These are phyloP conservation scores for Actinopyga echinites DNA, from an alignment of 53 echinoderm and acorn worm species.

Conservation along the genomic window DNA sequence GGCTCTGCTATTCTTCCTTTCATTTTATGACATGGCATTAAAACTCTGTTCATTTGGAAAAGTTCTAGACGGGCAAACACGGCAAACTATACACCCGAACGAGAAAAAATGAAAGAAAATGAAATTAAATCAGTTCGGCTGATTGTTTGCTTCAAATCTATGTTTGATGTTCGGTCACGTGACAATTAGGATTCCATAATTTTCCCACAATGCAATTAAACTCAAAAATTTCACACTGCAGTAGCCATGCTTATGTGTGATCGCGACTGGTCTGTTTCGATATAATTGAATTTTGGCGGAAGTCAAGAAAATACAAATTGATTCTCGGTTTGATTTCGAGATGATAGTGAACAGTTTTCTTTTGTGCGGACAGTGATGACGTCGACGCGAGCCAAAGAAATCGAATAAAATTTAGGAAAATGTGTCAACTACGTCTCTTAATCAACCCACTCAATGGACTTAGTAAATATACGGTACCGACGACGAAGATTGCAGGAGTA, in stretches of 20 bases:
- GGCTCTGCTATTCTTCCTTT: no score
- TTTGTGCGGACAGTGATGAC: constrained; percentile 8
- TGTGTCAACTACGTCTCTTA: neutral
- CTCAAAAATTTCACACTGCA: constrained; percentile 13
- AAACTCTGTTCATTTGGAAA: no score
- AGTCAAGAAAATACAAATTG: constrained; percentile 10
- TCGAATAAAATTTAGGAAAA: neutral
- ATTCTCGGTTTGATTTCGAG: constrained; percentile 11
- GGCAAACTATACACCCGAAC: no score
- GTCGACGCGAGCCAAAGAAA: neutral
- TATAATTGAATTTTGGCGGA: constrained; percentile 26
- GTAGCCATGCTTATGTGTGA: neutral
- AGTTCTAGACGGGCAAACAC: no score
- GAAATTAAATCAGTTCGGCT: constrained; percentile 4
- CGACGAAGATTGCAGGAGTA: no score
- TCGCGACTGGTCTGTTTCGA: constrained; percentile 19
- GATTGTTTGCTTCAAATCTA: constrained; percentile 1
- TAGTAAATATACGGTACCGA: no score
- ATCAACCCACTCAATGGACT: no score
- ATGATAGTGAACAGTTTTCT: neutral
- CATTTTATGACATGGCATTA: no score
- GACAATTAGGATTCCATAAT: constrained; percentile 34
- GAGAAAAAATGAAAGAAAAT: constrained; percentile 17
- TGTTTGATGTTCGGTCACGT: constrained; percentile 40
- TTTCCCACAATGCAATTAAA: constrained; percentile 26